Conservation (phyloP, 2,113 vertebrate species). For the Cheilinus undulatus region DNA sequence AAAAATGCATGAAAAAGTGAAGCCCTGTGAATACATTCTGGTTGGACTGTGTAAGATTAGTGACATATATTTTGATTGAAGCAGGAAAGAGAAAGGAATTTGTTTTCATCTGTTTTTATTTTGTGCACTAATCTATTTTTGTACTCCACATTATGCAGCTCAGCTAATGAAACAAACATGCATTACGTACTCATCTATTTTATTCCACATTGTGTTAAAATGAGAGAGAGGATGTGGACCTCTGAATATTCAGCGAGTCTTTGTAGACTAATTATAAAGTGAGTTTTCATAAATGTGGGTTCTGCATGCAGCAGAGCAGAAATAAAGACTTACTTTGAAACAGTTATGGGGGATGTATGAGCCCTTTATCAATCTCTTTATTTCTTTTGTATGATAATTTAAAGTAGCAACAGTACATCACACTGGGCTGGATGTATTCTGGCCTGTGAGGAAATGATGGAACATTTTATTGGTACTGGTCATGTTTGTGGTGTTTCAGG, state of each 20-base stretch:
- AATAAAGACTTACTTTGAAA: conserved; percentile 79
- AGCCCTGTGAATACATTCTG: too few species aligned
- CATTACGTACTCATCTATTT: conserved; percentile 64
- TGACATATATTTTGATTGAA: too few species aligned
- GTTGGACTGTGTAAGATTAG: too few species aligned
- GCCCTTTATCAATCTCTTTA: conserved; percentile 44
- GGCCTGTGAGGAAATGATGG: conserved; percentile 68
- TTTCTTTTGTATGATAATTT: conserved; percentile 79
- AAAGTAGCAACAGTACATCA: conserved; percentile 33
- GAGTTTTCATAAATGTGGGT: conserved; percentile 76
- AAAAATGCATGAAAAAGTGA: too few species aligned
- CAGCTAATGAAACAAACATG: conserved; percentile 62
- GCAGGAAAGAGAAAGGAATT: conserved; percentile 41
- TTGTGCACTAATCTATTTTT: conserved; percentile 53
- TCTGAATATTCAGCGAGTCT: conserved; percentile 80
- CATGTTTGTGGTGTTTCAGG: conserved; percentile 68
- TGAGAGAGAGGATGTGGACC: conserved; percentile 71
- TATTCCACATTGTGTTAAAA: conserved; percentile 61
- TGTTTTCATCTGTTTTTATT: conserved; percentile 48
- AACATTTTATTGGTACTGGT: conserved; percentile 72
- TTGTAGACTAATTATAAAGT: conserved; percentile 80
- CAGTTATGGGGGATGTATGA: conserved; percentile 65
- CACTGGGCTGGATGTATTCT: conserved; percentile 62
- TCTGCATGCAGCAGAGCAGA: conserved; percentile 67
- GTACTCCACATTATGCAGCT: conserved; percentile 35